Base-by-base conservation (phyloP, 2,888 invertebrate species). In the Andricus quercusramuli region DNA sequence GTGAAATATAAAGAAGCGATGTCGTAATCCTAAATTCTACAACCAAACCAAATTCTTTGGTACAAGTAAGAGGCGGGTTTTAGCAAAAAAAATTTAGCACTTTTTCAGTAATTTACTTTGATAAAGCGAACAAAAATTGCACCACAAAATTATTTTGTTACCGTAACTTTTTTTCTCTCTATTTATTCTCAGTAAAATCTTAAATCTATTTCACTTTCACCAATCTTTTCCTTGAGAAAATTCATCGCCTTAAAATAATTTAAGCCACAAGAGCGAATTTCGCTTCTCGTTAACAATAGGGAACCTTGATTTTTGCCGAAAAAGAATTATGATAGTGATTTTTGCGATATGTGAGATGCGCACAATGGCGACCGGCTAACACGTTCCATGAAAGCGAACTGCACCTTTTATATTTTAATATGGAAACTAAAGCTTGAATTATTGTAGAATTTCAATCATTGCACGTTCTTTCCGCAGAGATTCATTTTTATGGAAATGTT, bases 301-400 rank as follows among this genome's bases (percentile, higher is more conserved):
- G 51, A 70, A 51, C 51, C 51, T 70, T 8, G 25, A 9, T 51
- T 32, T 51, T 70, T 44, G 11, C 15, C n/a, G 32, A 67, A 56
- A 78, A 78, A 67, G 78, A 78, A 67, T 78, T 66, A 66, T 51
- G 66, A 66, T 56, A 32, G 17, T 44, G 78, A 51, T 78, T 64
- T 32, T 67, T 15, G 41, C 56, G 66, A 78, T 66, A 67, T 37
- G 78, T 66, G n/a, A 78, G 67, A 59, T 67, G 9, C 37, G 25
- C 70, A 70, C 70, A 70, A 70, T 51, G 32, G 70, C 29, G 51
- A 32, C 20, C 11, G 22, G 22, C 3, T 22, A 22, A 11, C 22
- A 51, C 32, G 3, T 70, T 20, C 32, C 51, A 51, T 44, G 51
- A 70, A 51, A 70, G 51, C 20, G 8, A 47, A 47, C 68, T 29